Conservation (phyloP, 1,140 invertebrate genomes). For the Drosophila mayri region DNA sequence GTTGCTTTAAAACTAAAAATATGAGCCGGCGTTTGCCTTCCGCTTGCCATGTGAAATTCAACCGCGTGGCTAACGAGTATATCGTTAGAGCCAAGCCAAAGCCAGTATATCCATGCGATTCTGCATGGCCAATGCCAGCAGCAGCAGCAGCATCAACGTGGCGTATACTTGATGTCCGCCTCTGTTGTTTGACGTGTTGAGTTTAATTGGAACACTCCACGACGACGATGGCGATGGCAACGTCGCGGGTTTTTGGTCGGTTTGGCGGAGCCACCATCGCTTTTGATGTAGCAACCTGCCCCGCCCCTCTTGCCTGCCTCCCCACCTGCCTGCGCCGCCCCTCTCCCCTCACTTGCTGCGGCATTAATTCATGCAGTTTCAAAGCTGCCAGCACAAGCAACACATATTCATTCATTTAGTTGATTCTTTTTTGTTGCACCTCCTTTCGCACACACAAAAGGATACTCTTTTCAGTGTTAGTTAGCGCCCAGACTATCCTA, state of each 20-base stretch:
- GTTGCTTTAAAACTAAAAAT: constrained; percentile 67
- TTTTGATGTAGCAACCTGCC: constrained; percentile 68
- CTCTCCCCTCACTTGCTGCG: constrained; percentile 26
- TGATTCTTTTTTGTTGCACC: constrained; percentile 52
- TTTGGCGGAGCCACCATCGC: constrained; percentile 26
- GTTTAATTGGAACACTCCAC: constrained; percentile 80
- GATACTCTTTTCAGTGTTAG: constrained; percentile 49
- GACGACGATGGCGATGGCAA: constrained; percentile 30
- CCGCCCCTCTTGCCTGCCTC: background rate
- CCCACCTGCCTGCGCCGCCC: constrained; percentile 8
- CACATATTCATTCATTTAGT: constrained; percentile 56
- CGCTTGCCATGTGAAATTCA: constrained; percentile 71
- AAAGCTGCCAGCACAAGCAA: constrained; percentile 49
- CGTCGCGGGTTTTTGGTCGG: constrained; percentile 28
- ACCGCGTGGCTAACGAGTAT: constrained; percentile 79
- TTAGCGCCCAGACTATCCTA: constrained; percentile 46
- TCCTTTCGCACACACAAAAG: constrained; percentile 50
- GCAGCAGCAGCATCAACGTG: constrained; percentile 46
- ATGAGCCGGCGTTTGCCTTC: constrained; percentile 37
- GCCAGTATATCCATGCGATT: constrained; percentile 37
- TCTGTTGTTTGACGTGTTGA: constrained; percentile 79
- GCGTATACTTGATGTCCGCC: constrained; percentile 72
- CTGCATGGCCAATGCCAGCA: constrained; percentile 54
- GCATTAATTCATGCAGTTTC: constrained; percentile 78
- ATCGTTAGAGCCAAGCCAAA: constrained; percentile 66